A percentile compares a stretch with the other conserved stretches of the same genome.
phyloP scores from a whole-genome alignment of 1,140 invertebrate species.

The Pogonus chalceus region DNA sequence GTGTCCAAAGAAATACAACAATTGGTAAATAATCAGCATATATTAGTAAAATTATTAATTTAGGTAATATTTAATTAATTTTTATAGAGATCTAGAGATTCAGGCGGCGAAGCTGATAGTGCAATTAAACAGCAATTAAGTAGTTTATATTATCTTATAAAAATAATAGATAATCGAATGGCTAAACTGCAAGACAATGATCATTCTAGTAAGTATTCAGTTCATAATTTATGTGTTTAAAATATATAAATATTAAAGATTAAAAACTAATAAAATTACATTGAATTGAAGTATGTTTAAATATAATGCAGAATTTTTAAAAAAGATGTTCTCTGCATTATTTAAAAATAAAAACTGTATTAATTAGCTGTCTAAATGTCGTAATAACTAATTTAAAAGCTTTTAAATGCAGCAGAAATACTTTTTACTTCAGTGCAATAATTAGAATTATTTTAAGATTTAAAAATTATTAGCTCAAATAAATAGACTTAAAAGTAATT shows the following conservation, averaged over 20 bases:
- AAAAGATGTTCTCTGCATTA: too few species aligned
- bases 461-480: too few species aligned
- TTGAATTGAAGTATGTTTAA: slow-evolving; percentile 15
- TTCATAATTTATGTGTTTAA: slow-evolving; percentile 8
- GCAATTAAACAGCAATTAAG: slow-evolving; percentile 82
- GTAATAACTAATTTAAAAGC: too few species aligned
- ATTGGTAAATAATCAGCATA: slow-evolving; percentile 40
- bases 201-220: slow-evolving; percentile 29
- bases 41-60: slow-evolving; percentile 6
- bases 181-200: slow-evolving; percentile 49
- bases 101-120: slow-evolving; percentile 71
- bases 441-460: too few species aligned
- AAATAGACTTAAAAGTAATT: too few species aligned
- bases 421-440: too few species aligned
- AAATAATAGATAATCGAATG: slow-evolving; percentile 59
- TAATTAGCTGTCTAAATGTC: too few species aligned
- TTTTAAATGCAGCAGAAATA: too few species aligned
- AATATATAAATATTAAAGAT: slow-evolving; percentile 7
- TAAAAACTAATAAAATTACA: slow-evolving; percentile 17
- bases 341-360: too few species aligned
- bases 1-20: slow-evolving; percentile 71
- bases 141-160: slow-evolving; percentile 71
- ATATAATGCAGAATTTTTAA: too few species aligned
- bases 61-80: slow-evolving; percentile 10
- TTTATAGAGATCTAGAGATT: slow-evolving; percentile 65